Evolutionary conservation across 2,797 vertebrate species (phyloP), one percentile per base, ranked within the genome.

Genomic region (Coilia nasus): DNA sequence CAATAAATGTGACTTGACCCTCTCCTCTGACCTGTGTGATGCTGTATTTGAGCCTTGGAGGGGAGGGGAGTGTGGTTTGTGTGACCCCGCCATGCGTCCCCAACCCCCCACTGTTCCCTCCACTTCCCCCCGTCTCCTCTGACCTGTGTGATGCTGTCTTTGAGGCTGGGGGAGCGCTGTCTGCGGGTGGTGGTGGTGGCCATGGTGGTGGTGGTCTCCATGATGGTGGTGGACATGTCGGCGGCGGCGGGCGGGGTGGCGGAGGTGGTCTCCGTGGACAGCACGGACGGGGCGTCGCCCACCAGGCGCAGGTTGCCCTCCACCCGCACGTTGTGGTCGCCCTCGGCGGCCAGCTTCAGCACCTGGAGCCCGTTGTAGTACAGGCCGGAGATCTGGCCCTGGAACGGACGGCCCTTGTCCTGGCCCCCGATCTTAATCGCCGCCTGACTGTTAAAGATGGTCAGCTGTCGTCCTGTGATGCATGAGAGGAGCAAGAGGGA

Each of bases 341-440:
- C 97, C 93, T 98, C 98, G 0, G 98, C 97, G 0, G 98, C 97
- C 93, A 99, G 94, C 91, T 98, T 97, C 88, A 99, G 94, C 90
- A 99, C 97, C 93, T 99, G 98, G 83, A 99, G 96, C 56, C 98
- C 98, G 14, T 99, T 98, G 95, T 99, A 99, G 94, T 99, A 99
- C 71, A 99, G 95, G 87, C 98, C 97, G 0, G 98, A 99, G 90
- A 99, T 96, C 94, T 99, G 98, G 87, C 98, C 98, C 93, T 99
- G 98, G 95, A 99, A 99, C 0, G 97, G 97, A 71, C 96, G 96
- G 35, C 96, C 96, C 75, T 97, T 97, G 92, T 98, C 98, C 71
- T 96, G 95, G 87, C 98, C 98, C 35, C 98, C 98, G 17, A 99
- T 97, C 93, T 97, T 98, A 93, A 99, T 98, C 87, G 96, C 96